phyloP scores from a whole-genome alignment of 2,888 invertebrate species.

The Globia sparganii region DNA sequence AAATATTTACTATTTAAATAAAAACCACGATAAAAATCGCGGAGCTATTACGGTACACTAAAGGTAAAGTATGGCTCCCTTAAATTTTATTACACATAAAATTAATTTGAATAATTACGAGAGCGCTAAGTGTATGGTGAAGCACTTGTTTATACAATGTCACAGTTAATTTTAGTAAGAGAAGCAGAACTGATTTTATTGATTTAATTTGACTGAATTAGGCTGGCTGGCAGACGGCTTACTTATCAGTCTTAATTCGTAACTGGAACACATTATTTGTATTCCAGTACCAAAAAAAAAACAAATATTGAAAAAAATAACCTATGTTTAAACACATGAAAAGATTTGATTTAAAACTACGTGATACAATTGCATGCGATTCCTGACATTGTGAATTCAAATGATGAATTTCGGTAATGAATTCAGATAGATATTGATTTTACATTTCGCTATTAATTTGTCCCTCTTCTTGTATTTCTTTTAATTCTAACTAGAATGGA shows the following conservation, averaged over 20 bases:
- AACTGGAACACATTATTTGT: neutral
- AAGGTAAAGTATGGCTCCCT: slow-evolving; percentile 62
- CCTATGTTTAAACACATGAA: too few relatives aligned
- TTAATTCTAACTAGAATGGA: slow-evolving; percentile 16
- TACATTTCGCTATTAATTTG: neutral
- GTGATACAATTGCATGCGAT: too few relatives aligned
- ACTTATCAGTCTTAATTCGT: neutral
- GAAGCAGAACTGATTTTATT: slow-evolving; percentile 73
- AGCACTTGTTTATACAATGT: slow-evolving; percentile 70
- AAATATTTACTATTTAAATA: slow-evolving; percentile 50
- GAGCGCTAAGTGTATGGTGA: slow-evolving; percentile 64
- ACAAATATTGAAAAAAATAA: neutral
- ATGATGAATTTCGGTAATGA: too few relatives aligned
- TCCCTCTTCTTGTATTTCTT: neutral
- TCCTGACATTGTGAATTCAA: too few relatives aligned
- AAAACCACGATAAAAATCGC: slow-evolving; percentile 50
- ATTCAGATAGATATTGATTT: too few relatives aligned
- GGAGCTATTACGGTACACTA: slow-evolving; percentile 40
- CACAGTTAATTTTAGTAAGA: slow-evolving; percentile 64
- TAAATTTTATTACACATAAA: slow-evolving; percentile 68
- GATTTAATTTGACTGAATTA: slow-evolving; percentile 65
- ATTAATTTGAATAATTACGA: slow-evolving; percentile 71
- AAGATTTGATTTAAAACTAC: neutral
- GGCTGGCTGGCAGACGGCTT: neutral
- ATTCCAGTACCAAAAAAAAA: neutral